These are phyloP conservation scores for Scaptomyza caliginosa DNA, from an alignment of 2,888 invertebrate genomes.

Conservation along the genomic window DNA sequence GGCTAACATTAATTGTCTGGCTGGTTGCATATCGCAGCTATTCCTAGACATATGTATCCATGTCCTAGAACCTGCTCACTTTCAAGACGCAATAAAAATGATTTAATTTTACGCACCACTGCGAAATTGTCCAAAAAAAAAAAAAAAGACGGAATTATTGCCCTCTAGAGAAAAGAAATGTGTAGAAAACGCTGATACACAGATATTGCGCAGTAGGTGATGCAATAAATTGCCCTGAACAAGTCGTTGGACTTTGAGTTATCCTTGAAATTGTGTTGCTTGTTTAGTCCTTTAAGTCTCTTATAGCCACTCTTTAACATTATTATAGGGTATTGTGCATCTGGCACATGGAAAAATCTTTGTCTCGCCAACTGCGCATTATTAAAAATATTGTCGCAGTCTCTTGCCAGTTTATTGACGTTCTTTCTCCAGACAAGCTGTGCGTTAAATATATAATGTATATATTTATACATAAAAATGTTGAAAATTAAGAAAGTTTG, in stretches of 20 bases:
- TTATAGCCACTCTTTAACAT: background rate
- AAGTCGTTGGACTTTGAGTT: background rate
- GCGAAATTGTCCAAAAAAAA: slow-evolving; percentile 32
- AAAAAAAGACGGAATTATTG: slow-evolving; percentile 49
- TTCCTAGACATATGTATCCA: slow-evolving; percentile 17
- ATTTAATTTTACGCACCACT: slow-evolving; percentile 74
- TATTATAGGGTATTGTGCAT: background rate
- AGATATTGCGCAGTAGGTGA: slow-evolving; percentile 2
- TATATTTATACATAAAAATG: slow-evolving; percentile 16
- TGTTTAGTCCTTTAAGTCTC: background rate
- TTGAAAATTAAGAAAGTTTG: too few species aligned
- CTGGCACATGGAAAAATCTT: background rate
- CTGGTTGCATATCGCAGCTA: slow-evolving; percentile 30
- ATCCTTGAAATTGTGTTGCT: too few species aligned
- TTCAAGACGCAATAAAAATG: slow-evolving; percentile 66
- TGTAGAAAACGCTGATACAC: background rate
- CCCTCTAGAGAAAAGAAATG: slow-evolving; percentile 15
- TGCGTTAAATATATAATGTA: slow-evolving; percentile 4
- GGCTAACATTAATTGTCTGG: slow-evolving; percentile 60
- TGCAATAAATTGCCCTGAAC: background rate
- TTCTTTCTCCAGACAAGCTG: slow-evolving; percentile 21
- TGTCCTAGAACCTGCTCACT: background rate
- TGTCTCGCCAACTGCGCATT: slow-evolving; percentile 19
- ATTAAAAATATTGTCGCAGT: slow-evolving; percentile 54
- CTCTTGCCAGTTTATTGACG: slow-evolving; percentile 51